Conservation (phyloP, 1,140 invertebrate genomes). For the Mizuhopecten yessoensis region DNA sequence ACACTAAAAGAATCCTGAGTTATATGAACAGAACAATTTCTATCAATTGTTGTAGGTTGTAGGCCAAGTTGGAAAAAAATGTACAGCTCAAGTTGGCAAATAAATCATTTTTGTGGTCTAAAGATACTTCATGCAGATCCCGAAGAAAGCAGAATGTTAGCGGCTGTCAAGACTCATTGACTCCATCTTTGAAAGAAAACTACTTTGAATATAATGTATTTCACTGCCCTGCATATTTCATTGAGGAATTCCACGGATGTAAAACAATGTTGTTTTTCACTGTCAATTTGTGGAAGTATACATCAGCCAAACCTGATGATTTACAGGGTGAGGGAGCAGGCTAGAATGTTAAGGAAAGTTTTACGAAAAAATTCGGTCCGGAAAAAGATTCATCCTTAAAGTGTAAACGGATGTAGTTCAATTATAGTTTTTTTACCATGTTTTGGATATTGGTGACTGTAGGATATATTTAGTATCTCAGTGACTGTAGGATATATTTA, state of each 20-base stretch:
- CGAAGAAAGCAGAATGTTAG: neutral
- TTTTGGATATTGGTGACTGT: no score
- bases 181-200: neutral
- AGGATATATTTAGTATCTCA: no score
- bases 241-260: neutral
- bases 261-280: neutral
- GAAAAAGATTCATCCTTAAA: no score
- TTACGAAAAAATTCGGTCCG: no score
- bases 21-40: no score
- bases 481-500: no score
- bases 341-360: no score
- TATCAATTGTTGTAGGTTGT: neutral
- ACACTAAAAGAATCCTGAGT: no score
- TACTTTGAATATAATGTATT: neutral
- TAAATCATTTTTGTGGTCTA: slow-evolving; percentile 2
- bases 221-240: neutral
- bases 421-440: no score
- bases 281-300: neutral
- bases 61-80: neutral
- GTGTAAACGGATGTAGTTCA: no score
- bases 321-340: neutral
- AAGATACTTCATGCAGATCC: neutral
- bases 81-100: neutral
- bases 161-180: neutral
- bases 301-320: neutral